phyloP scores from a whole-genome alignment of 2,797 vertebrate genomes.

The Myotis planiceps region DNA sequence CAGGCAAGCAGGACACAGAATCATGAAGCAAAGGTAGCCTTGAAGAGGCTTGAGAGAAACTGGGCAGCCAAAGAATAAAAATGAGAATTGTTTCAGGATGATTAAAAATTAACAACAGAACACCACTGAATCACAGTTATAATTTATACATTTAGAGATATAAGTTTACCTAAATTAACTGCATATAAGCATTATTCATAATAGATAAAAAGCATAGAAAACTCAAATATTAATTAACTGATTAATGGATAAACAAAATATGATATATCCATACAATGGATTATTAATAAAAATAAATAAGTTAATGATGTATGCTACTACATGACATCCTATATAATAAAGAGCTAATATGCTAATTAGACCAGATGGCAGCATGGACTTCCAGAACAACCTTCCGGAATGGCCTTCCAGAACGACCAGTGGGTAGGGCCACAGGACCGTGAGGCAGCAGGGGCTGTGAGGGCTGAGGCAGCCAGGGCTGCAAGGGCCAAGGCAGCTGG shows the following conservation, averaged over 20 bases:
- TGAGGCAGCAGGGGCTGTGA: too few species aligned
- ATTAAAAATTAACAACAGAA: neutral
- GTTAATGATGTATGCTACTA: neutral
- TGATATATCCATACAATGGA: neutral
- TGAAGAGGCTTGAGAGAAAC: neutral
- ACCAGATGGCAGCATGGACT: too few species aligned
- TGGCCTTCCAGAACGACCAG: too few species aligned
- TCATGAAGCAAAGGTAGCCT: neutral
- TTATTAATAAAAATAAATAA: neutral
- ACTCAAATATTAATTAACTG: neutral
- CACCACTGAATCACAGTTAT: neutral
- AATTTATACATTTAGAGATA: neutral
- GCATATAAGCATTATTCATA: neutral
- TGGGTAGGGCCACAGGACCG: fast-evolving
- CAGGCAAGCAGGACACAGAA: neutral
- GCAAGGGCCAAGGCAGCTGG: too few species aligned
- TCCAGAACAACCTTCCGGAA: too few species aligned
- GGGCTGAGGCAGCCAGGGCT: too few species aligned
- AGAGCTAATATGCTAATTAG: too few species aligned
- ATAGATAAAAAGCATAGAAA: neutral
- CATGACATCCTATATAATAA: too few species aligned
- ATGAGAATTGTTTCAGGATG: neutral
- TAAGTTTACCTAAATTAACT: neutral
- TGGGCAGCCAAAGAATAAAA: neutral
- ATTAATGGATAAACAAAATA: neutral